Percentiles rank a stretch among this genome's conserved stretches.
Conservation (phyloP, 2,113 vertebrate species). For the Tamias sibiricus region DNA sequence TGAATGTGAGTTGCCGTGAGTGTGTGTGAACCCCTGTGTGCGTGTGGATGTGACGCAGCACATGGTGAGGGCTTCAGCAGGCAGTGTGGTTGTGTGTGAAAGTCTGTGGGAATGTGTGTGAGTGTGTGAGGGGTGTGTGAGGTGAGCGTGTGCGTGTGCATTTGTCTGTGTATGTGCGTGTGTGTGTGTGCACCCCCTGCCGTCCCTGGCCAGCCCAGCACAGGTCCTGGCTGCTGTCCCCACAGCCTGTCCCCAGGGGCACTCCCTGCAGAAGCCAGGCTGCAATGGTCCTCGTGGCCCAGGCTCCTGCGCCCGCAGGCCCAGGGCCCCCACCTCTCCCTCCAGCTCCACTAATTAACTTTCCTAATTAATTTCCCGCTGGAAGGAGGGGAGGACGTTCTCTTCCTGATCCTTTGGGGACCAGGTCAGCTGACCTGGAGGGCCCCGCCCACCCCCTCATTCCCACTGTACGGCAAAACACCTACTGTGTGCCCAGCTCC, state of each 20-base stretch:
- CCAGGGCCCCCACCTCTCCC: background rate
- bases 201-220: background rate
- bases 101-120: background rate
- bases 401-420: background rate
- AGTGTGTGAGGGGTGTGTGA: no score
- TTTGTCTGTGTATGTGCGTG: no score
- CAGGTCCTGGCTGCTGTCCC: background rate
- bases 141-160: no score
- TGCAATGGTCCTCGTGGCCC: background rate
- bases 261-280: background rate
- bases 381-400: background rate
- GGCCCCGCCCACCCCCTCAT: background rate
- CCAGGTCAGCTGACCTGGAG: no score
- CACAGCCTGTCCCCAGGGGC: background rate
- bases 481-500: background rate
- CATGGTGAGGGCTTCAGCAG: fast-evolving
- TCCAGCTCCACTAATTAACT: conserved; percentile 55
- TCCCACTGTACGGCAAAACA: background rate
- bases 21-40: background rate
- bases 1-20: background rate
- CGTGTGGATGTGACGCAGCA: background rate
- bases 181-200: background rate
- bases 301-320: background rate
- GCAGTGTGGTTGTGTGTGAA: background rate
- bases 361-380: conserved; percentile 70